phyloP scores from a whole-genome alignment of 2,888 invertebrate genomes.

The Nebria salina region DNA sequence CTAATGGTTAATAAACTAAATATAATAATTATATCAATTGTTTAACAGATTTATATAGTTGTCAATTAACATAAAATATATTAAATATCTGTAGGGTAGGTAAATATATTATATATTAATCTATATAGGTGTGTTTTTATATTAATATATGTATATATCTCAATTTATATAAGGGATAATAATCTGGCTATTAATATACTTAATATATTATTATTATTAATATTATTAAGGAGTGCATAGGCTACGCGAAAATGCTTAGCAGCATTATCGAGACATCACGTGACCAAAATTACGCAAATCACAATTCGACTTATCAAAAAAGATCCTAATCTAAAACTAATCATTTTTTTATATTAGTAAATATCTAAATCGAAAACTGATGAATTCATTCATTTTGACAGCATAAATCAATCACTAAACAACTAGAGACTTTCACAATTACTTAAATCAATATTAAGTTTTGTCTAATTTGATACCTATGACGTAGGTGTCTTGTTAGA shows the following conservation, averaged over 20 bases:
- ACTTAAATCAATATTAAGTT: background rate
- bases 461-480: background rate
- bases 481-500: conserved; percentile 50
- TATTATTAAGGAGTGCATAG: conserved; percentile 32
- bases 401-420: background rate
- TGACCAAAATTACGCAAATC: conserved; percentile 34
- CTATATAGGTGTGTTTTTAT: conserved; percentile 48
- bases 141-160: conserved; percentile 48
- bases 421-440: background rate
- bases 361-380: background rate
- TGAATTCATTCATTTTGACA: background rate
- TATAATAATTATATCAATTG: conserved; percentile 47
- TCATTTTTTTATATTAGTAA: conserved; percentile 4
- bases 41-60: conserved; percentile 50
- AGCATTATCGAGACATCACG: conserved; percentile 37
- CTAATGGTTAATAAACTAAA: conserved; percentile 24
- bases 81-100: conserved; percentile 49
- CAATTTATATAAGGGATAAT: conserved; percentile 36
- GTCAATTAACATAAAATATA: conserved; percentile 56
- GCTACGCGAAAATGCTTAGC: conserved; percentile 5
- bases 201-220: conserved; percentile 30
- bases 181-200: conserved; percentile 36
- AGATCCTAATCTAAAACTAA: conserved; percentile 8
- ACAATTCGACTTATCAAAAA: conserved; percentile 31
- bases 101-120: conserved; percentile 49